Evolutionary conservation across 1,140 invertebrate genomes (phyloP).

Genomic region (Panagrolaimus sp.): DNA sequence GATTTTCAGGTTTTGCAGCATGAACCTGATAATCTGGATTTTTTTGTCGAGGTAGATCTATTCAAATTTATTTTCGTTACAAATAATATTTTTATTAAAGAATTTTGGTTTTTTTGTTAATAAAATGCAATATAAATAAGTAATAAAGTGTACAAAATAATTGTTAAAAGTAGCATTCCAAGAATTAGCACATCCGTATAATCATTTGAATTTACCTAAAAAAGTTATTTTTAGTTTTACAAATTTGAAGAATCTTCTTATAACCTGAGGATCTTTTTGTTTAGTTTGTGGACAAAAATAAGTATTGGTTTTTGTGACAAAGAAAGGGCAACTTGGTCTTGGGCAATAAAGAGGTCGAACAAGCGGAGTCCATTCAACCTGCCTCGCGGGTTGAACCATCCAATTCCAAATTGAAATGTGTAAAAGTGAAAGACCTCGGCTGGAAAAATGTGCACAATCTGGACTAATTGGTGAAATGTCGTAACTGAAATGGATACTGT

Average conservation of each 20-base stretch:
- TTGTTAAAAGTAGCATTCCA: background rate
- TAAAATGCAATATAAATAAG: background rate
- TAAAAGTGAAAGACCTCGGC: constrained; percentile 29
- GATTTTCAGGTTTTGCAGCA: too few relatives aligned
- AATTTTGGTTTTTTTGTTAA: too few relatives aligned
- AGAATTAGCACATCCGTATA: constrained; percentile 1
- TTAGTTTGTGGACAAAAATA: constrained; percentile 26
- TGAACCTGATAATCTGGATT: too few relatives aligned
- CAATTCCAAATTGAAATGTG: constrained; percentile 35
- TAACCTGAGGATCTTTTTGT: constrained; percentile 12
- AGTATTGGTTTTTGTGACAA: constrained; percentile 25
- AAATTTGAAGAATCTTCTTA: background rate
- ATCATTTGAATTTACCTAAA: constrained; percentile 7
- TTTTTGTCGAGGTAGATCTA: too few relatives aligned
- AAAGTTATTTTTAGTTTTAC: background rate
- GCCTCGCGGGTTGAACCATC: constrained; percentile 29
- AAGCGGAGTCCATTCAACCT: constrained; percentile 24
- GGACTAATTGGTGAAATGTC: constrained; percentile 32
- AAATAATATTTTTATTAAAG: too few relatives aligned
- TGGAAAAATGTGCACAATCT: constrained; percentile 33
- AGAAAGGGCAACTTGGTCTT: constrained; percentile 28
- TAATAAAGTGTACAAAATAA: background rate
- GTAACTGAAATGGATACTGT: constrained; percentile 17
- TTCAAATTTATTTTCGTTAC: too few relatives aligned
- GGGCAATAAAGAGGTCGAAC: constrained; percentile 36